These are phyloP conservation scores for Vireo altiloquus DNA, from an alignment of 2,113 vertebrate genomes.

Conservation along the genomic window DNA sequence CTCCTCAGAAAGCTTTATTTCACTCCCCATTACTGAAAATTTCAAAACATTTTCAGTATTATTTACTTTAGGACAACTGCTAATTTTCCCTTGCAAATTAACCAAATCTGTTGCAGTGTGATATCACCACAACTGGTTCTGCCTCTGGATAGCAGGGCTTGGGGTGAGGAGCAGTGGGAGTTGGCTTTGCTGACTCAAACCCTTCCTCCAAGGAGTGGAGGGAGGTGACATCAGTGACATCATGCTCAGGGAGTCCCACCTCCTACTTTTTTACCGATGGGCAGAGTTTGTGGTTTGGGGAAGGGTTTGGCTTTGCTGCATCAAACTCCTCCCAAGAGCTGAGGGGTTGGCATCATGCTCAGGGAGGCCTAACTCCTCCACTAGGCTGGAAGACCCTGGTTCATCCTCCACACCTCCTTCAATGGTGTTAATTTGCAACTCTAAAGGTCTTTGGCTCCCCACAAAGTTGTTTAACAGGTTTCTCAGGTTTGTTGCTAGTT, in stretches of 20 bases:
- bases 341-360: neutral
- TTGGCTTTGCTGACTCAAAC: neutral
- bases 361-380: neutral
- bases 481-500: neutral
- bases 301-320: neutral
- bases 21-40: neutral
- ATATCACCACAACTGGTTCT: neutral
- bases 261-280: neutral
- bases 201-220: neutral
- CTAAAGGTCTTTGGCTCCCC: neutral
- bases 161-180: neutral
- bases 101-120: neutral
- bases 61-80: neutral
- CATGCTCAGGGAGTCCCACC: neutral
- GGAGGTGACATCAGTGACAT: neutral
- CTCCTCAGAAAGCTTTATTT: neutral
- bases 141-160: neutral
- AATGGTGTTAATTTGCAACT: neutral
- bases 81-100: neutral
- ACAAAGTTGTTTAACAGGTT: neutral
- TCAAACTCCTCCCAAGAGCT: neutral
- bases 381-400: neutral
- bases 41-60: neutral
- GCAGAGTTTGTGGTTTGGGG: neutral
- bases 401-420: neutral